Evolutionary conservation across 2,888 invertebrate genomes (phyloP).

Genomic region (Itoplectis maculator): DNA sequence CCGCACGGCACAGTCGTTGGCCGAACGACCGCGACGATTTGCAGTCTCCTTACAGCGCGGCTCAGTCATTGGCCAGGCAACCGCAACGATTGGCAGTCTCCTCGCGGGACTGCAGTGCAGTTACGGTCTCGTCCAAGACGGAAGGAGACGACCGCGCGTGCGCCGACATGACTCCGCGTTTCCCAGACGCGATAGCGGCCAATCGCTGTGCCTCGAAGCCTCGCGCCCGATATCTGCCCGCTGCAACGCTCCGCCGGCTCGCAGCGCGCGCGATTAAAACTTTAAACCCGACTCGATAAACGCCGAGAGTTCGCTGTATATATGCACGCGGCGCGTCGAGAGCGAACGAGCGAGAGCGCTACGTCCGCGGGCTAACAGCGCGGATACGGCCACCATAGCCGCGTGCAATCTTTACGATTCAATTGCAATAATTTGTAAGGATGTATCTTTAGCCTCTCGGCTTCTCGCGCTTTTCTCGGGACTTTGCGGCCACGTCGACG

Average conservation of each 20-base stretch:
- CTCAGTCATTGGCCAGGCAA: not conserved
- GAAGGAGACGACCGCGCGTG: not conserved
- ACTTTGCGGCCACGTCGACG: no score
- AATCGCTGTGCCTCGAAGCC: constrained; percentile 3
- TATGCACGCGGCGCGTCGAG: not conserved
- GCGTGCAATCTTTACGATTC: constrained; percentile 46
- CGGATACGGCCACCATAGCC: constrained; percentile 32
- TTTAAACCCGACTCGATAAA: constrained; percentile 59
- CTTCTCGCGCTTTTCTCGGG: no score
- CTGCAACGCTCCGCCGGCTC: constrained; percentile 1
- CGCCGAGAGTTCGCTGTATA: constrained; percentile 20
- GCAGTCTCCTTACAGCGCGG: no score
- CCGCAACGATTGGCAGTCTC: no score
- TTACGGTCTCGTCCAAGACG: no score
- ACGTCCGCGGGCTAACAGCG: constrained; percentile 35
- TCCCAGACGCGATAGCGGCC: not conserved
- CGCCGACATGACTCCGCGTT: no score
- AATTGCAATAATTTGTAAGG: constrained; percentile 47
- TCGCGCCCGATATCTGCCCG: not conserved
- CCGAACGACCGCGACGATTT: no score
- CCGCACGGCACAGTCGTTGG: no score
- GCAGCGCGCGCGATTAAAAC: constrained; percentile 62
- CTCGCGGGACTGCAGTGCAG: no score
- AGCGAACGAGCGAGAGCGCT: constrained; percentile 17
- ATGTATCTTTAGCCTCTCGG: constrained; percentile 3